Percentiles rank a stretch among this genome's conserved stretches.
Conservation (phyloP, 2,888 invertebrate genomes). For the Leucophenga maculata region DNA sequence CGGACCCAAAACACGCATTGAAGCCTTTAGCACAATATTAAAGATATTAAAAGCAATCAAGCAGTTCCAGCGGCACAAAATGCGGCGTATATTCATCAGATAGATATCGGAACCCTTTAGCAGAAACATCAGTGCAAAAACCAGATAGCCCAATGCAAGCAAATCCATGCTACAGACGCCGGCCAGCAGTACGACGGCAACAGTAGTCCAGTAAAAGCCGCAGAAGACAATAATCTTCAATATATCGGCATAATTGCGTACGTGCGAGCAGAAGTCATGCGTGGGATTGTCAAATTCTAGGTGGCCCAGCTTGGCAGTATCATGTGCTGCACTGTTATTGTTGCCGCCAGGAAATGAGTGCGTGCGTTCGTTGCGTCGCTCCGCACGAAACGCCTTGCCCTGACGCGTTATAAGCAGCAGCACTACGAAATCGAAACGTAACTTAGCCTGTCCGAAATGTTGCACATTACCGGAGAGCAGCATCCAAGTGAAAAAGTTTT, state of each 20-base stretch:
- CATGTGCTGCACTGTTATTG: conserved; percentile 79
- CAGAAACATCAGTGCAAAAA: conserved; percentile 95
- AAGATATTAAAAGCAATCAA: conserved; percentile 90
- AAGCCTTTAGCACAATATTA: conserved; percentile 89
- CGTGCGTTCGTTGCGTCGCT: conserved; percentile 74
- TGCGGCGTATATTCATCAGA: conserved; percentile 86
- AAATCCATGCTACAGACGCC: conserved; percentile 94
- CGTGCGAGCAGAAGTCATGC: conserved; percentile 87
- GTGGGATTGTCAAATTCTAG: conserved; percentile 83
- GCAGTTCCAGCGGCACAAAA: conserved; percentile 89
- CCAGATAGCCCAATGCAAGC: conserved; percentile 95
- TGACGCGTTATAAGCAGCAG: conserved; percentile 90
- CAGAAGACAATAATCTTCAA: conserved; percentile 88
- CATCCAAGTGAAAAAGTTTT: conserved; percentile 79
- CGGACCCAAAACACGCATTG: conserved; percentile 93
- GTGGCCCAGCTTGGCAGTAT: conserved; percentile 79
- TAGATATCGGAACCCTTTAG: conserved; percentile 99
- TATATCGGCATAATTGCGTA: conserved; percentile 90
- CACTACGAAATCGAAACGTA: conserved; percentile 93
- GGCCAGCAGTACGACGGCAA: conserved; percentile 96
- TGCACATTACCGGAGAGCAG: conserved; percentile 82
- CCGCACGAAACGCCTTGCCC: conserved; percentile 84
- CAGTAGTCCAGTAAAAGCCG: conserved; percentile 94
- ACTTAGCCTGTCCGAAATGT: conserved; percentile 82
- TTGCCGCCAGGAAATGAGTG: conserved; percentile 80